Evolutionary conservation across 2,113 vertebrate genomes (phyloP), one percentile per base, ranked within the genome.

Genomic region (Phalacrocorax pelagicus): DNA sequence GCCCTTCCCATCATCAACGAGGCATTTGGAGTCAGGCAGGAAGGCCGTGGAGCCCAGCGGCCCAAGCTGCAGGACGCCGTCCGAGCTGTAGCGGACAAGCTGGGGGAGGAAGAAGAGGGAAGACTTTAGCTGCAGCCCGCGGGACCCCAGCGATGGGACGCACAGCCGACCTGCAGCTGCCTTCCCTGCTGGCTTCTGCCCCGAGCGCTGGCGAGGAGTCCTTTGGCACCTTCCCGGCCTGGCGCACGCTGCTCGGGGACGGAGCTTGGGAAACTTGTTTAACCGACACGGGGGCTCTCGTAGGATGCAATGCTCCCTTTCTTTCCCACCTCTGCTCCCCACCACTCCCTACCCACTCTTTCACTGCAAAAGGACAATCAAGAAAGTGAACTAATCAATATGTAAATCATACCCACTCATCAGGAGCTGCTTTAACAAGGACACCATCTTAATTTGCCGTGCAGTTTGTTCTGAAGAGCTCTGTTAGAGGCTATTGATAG

Each of bases 1-100:
- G 87, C 98, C 98, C 96, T 98, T 99, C 67, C 99, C 99, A 0
- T 99, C 99, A 0, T 99, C 99, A 8, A 99, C 96, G 19, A 99
- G 98, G 91, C 99, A 99, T 98, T 99, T 99, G 40, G 99, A 99
- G 97, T 99, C 99, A 0, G 99, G 99, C 95, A 99, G 98, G 73
- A 99, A 99, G 61, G 99, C 99, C 0, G 99, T 99, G 11, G 99
- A 99, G 83, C 99, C 99, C 96, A 99, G 96, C 0, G 99, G 99
- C 23, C 99, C 99, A 32, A 99, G 97, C 97, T 99, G 99, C 79
- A 99, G 98, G 47, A 99, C 98, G 0, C 99, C 99, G 24, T 99
- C 99, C 0, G 98, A 98, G 29, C 99, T 99, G 97, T 99, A 99
- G 57, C 99, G 98, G 32, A 99, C 99, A 2, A 99, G 98, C 99